These are phyloP conservation scores for Drosophila borborema DNA, from an alignment of 2,888 invertebrate species.

Conservation along the genomic window DNA sequence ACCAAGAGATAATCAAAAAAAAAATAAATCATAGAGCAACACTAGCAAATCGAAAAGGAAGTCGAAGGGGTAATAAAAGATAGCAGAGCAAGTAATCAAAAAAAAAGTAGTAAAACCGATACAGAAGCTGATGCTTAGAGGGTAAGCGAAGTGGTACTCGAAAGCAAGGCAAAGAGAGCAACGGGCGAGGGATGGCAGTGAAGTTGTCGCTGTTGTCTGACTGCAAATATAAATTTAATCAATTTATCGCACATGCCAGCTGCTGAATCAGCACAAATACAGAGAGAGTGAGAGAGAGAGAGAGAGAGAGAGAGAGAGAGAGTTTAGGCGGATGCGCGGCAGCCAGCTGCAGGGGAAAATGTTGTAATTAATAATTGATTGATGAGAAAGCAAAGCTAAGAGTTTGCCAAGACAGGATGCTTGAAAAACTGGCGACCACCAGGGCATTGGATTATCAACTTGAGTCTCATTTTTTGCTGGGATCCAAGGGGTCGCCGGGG, in stretches of 20 bases:
- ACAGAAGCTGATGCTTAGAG: not conserved
- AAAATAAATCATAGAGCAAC: not conserved
- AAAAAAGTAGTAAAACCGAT: conserved; percentile 4
- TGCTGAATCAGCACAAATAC: conserved; percentile 9
- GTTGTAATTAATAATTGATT: conserved; percentile 79
- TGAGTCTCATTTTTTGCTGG: conserved; percentile 5
- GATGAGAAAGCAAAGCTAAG: conserved; percentile 47
- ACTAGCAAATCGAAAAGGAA: not conserved
- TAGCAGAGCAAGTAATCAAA: conserved; percentile 13
- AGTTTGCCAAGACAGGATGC: conserved; percentile 22
- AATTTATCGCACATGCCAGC: conserved; percentile 55
- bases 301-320: not conserved
- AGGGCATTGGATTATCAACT: conserved; percentile 46
- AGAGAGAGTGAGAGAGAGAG: not conserved
- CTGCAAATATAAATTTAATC: conserved; percentile 63
- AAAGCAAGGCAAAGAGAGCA: not conserved
- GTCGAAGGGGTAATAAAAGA: not conserved
- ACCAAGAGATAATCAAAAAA: not conserved
- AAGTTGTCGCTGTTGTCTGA: conserved; percentile 22
- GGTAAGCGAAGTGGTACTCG: not conserved
- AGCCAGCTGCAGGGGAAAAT: conserved; percentile 6
- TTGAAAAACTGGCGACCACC: conserved; percentile 43
- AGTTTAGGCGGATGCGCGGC: not conserved
- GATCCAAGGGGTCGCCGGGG: conserved; percentile 5
- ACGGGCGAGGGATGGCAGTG: not conserved